Percentiles rank a stretch among this genome's conserved stretches.
phyloP scores from a whole-genome alignment of 2,797 vertebrate genomes.

The Yasuhikotakia modesta region DNA sequence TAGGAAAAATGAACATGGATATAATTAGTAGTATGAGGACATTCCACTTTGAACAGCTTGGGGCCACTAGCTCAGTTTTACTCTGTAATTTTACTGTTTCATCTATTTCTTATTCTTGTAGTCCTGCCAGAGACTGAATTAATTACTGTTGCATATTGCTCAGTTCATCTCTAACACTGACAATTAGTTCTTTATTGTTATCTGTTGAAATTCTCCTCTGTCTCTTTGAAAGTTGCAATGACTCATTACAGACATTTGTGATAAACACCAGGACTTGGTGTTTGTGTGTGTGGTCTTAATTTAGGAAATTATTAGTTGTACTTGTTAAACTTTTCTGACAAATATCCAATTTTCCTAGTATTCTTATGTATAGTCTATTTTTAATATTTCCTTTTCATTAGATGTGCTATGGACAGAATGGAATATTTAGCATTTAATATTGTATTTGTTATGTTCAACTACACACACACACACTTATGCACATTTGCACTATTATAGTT shows the following conservation, averaged over 20 bases:
- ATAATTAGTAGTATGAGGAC: not conserved
- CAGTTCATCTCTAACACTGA: conserved; percentile 37
- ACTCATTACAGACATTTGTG: conserved; percentile 37
- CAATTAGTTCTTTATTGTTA: conserved; percentile 18
- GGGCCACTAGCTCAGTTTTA: too few species aligned
- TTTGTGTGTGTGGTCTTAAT: conserved; percentile 28
- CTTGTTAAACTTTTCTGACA: conserved; percentile 18
- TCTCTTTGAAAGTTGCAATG: conserved; percentile 46
- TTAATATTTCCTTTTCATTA: not conserved
- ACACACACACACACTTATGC: not conserved
- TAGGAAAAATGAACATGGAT: not conserved
- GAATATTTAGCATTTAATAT: not conserved
- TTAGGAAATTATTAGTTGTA: not conserved
- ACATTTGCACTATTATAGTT: too few species aligned
- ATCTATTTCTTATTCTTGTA: not conserved
- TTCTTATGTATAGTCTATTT: not conserved
- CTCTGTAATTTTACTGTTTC: too few species aligned
- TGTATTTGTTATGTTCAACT: not conserved
- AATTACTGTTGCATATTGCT: conserved; percentile 5
- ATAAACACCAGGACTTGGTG: conserved; percentile 41
- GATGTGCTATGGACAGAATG: not conserved
- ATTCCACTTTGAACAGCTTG: not conserved
- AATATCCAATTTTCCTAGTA: conserved; percentile 20
- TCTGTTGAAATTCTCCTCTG: conserved; percentile 38
- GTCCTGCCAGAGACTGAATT: not conserved